Evolutionary conservation across 1,140 invertebrate species (phyloP).

Genomic region (Drosophila nannoptera): DNA sequence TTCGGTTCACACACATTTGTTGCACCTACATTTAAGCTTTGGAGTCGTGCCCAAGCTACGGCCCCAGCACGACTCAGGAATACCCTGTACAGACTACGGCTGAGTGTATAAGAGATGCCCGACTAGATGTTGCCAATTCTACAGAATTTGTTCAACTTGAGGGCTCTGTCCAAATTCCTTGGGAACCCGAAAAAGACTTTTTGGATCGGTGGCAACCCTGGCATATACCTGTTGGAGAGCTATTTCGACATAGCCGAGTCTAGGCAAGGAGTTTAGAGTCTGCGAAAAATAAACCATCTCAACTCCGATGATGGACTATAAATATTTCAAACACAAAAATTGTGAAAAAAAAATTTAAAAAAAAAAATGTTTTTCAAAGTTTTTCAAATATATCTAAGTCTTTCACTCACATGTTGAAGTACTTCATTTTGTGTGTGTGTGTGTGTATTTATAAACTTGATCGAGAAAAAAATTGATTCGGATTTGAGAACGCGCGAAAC

Average conservation of each 20-base stretch:
- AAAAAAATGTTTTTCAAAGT: constrained; percentile 20
- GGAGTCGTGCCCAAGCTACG: constrained; percentile 12
- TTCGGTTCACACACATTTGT: constrained; percentile 24
- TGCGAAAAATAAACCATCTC: not conserved
- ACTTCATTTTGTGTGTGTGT: constrained; percentile 71
- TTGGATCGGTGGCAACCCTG: not conserved
- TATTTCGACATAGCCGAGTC: not conserved
- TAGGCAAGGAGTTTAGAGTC: not conserved
- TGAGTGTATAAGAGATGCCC: not conserved
- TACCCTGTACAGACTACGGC: constrained; percentile 1
- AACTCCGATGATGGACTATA: no score
- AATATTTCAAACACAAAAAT: constrained; percentile 23
- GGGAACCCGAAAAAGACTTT: not conserved
- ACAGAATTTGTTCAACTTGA: not conserved
- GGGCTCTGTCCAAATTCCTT: not conserved
- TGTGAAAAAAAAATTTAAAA: not conserved
- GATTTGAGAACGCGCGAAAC: constrained; percentile 43
- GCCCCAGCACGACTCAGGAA: not conserved
- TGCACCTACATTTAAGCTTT: constrained; percentile 40
- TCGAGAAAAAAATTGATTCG: constrained; percentile 28
- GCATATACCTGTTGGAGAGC: not conserved
- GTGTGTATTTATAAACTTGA: constrained; percentile 33
- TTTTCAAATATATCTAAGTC: constrained; percentile 23
- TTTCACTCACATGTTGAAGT: constrained; percentile 77
- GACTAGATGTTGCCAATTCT: not conserved